Evolutionary conservation across 92 coral and sea anemone genomes (phyloP).

Genomic region (Hydrozoanthus gracilis): DNA sequence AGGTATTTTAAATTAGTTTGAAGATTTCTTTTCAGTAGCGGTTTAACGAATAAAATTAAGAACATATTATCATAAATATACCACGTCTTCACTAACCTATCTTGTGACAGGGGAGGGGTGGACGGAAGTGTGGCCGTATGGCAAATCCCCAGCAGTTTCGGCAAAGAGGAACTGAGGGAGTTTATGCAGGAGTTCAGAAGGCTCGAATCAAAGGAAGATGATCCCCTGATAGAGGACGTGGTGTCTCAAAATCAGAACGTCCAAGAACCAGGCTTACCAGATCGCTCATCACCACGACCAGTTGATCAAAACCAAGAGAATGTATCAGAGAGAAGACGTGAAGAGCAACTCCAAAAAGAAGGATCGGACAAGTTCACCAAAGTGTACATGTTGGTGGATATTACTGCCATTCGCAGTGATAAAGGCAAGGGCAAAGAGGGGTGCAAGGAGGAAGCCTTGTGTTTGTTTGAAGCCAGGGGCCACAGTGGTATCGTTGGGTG

Average conservation of each 20-base stretch:
- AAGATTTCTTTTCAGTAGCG: no score
- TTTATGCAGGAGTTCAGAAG: conserved; percentile 56
- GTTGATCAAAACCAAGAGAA: conserved; percentile 29
- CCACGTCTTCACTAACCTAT: neutral
- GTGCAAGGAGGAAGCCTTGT: conserved; percentile 11
- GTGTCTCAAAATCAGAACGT: neutral
- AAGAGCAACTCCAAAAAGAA: conserved; percentile 34
- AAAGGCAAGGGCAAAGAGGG: conserved; percentile 25
- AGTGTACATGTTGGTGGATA: conserved; percentile 45
- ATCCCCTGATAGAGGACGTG: conserved; percentile 36
- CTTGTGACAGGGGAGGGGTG: conserved; percentile 66
- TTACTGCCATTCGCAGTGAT: conserved; percentile 13
- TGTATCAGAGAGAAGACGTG: neutral
- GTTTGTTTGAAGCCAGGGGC: conserved; percentile 67
- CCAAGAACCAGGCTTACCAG: neutral
- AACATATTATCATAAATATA: neutral
- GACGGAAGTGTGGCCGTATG: conserved; percentile 73
- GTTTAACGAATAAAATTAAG: no score
- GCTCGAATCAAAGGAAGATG: conserved; percentile 47
- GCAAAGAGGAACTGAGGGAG: conserved; percentile 60
- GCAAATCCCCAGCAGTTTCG: conserved; percentile 68
- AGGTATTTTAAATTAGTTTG: no score
- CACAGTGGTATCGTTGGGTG: conserved; percentile 70
- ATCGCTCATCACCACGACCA: conserved; percentile 6
- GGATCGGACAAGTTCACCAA: conserved; percentile 36